phyloP scores from a whole-genome alignment of 2,888 invertebrate species.

The Callyntrura guangdongensis region DNA sequence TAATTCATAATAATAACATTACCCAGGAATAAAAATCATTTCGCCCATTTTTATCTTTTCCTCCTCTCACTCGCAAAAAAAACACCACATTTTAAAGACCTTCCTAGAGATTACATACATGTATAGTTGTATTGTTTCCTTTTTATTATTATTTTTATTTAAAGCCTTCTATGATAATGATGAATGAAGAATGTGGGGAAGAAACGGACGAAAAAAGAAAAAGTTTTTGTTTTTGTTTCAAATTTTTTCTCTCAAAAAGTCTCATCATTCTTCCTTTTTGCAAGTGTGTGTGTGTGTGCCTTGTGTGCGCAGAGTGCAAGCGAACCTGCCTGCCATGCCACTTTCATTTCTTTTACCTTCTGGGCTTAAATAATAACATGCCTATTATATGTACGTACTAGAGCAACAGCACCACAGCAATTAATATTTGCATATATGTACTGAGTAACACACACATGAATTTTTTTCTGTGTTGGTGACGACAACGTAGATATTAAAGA shows the following conservation, averaged over 20 bases:
- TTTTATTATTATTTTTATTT: too few species aligned
- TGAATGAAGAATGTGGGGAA: background rate
- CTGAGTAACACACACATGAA: too few species aligned
- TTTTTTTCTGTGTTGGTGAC: too few species aligned
- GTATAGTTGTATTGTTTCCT: too few species aligned
- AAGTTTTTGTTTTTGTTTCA: constrained; percentile 9
- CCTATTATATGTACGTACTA: too few species aligned
- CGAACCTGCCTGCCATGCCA: constrained; percentile 51
- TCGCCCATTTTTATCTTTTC: constrained; percentile 16
- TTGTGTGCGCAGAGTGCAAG: background rate
- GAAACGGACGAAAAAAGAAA: constrained; percentile 5
- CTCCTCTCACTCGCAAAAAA: background rate
- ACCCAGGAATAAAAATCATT: background rate
- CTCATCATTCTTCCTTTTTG: constrained; percentile 38
- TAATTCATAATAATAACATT: too few species aligned
- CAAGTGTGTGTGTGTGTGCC: background rate
- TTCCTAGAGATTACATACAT: background rate
- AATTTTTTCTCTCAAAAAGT: constrained; percentile 2
- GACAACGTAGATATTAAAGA: too few species aligned
- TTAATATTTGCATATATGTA: too few species aligned
- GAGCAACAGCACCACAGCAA: too few species aligned
- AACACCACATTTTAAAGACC: background rate
- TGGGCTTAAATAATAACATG: constrained; percentile 65
- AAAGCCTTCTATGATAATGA: background rate
- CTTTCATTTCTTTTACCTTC: constrained; percentile 80